Percentiles rank a stretch among this genome's conserved stretches.
These are phyloP conservation scores for Charina bottae DNA, from an alignment of 2,113 vertebrate genomes.

Conservation along the genomic window DNA sequence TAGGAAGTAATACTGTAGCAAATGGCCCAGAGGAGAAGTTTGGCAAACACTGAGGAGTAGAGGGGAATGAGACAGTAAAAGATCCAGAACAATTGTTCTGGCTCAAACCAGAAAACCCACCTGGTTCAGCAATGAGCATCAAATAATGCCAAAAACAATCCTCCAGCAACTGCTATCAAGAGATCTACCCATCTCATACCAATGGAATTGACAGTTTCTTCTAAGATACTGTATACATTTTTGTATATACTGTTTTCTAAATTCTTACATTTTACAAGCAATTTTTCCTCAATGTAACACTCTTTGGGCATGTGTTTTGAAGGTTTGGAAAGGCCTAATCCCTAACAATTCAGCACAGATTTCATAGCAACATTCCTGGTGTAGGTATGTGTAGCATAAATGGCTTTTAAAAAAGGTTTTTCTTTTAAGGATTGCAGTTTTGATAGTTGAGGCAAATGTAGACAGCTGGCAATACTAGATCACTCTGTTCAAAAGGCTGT, in stretches of 20 bases:
- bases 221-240: neutral
- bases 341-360: neutral
- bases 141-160: neutral
- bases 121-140: neutral
- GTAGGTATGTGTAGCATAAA: no score
- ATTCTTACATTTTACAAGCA: neutral
- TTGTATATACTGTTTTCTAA: neutral
- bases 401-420: neutral
- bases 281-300: neutral
- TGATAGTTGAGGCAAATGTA: conserved; percentile 60
- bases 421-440: neutral
- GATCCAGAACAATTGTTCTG: neutral
- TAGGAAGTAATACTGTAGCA: neutral
- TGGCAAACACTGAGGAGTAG: neutral
- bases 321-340: neutral
- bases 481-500: conserved; percentile 65
- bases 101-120: neutral
- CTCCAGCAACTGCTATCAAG: neutral
- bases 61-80: neutral
- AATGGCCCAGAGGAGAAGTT: neutral
- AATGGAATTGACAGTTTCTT: neutral
- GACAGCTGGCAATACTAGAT: conserved; percentile 75
- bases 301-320: neutral
- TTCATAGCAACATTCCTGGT: neutral
- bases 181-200: neutral